Base-by-base conservation (phyloP, 2,797 vertebrate genomes). In the Falco naumanni region DNA sequence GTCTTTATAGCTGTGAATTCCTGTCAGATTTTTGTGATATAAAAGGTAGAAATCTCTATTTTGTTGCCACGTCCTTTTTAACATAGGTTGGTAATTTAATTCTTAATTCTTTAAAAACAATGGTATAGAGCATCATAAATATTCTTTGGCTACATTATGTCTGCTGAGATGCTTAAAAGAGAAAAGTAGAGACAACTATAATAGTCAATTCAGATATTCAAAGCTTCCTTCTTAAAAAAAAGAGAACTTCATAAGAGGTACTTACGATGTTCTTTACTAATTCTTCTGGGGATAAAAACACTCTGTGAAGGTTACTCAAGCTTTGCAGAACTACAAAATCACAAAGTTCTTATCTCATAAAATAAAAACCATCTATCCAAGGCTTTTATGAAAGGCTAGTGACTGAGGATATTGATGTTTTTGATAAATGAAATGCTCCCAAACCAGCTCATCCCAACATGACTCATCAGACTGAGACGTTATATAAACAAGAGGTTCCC, bases 341-440 rank as follows among this genome's bases (percentile, higher is more conserved):
- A 47, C 4, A 11, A 9, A 24, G 29, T 78, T 95, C 53, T 89
- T 87, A 66, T 53, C 31, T 86, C 60, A 65, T 83, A 87, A 89
- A 85, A 78, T 54, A 81, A 92, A 75, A 84, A 33, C 17, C 33
- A 64, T 83, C 86, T 93, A 79, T 89, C 76, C 48, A 76, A 90
- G 71, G 45, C 29, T 92, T 90, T 96, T 95, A 51, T 76, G 74
- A 90, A 95, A 37, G 57, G 51, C 72, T 86, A 56, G 37, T 61
- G 56, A 82, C 71, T 92, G 68, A 85, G 77, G 70, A 37, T 94
- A 91, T 92, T 91, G 95, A 92, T 89, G 56, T 53, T 96, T 97
- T 83, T 92, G 88, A 91, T 94, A 95, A 85, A 95, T 95, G 31
- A 91, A 96, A 93, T 96, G 34, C 37, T 94, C 91, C 84, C 81